A percentile compares a stretch with the other conserved stretches of the same genome.
Evolutionary conservation across 2,797 vertebrate species (phyloP).

Genomic region (Falco peregrinus): DNA sequence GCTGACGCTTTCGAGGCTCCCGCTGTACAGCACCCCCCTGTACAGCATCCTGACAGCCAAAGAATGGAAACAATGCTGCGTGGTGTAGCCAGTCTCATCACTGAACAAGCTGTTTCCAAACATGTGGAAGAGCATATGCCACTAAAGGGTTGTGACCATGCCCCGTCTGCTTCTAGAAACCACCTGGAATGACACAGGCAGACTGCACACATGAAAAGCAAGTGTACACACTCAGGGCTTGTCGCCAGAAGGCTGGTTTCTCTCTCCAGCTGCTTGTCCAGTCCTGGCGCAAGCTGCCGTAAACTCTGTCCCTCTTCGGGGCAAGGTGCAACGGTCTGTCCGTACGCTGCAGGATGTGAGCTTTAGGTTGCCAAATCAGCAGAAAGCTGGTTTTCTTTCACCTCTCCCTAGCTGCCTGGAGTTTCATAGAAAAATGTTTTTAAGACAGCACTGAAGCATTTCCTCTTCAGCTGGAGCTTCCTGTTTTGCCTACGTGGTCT

Average conservation of each 20-base stretch:
- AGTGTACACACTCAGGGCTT: not conserved
- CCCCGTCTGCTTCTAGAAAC: not conserved
- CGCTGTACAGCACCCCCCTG: not conserved
- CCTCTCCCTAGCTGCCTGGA: not conserved
- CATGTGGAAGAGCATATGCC: rapidly evolving
- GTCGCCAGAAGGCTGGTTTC: not conserved
- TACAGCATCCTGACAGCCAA: not conserved
- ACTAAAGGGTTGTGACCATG: rapidly evolving
- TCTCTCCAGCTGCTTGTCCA: not conserved
- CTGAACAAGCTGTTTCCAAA: not conserved
- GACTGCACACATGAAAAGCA: not conserved
- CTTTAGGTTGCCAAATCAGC: not conserved
- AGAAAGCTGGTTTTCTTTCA: not conserved
- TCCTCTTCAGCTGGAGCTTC: slow-evolving; percentile 48
- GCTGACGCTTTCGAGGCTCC: not conserved
- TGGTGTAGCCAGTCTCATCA: not conserved
- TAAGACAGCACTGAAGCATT: not conserved
- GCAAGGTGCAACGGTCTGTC: not conserved
- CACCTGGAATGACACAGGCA: not conserved
- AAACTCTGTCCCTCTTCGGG: not conserved
- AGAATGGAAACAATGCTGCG: not conserved
- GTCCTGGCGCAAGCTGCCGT: rapidly evolving
- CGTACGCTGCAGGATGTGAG: rapidly evolving
- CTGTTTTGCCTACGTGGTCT: slow-evolving; percentile 51
- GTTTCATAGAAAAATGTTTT: not conserved